Conservation (phyloP, 2,797 vertebrate genomes). For the Liparis tanakae region DNA sequence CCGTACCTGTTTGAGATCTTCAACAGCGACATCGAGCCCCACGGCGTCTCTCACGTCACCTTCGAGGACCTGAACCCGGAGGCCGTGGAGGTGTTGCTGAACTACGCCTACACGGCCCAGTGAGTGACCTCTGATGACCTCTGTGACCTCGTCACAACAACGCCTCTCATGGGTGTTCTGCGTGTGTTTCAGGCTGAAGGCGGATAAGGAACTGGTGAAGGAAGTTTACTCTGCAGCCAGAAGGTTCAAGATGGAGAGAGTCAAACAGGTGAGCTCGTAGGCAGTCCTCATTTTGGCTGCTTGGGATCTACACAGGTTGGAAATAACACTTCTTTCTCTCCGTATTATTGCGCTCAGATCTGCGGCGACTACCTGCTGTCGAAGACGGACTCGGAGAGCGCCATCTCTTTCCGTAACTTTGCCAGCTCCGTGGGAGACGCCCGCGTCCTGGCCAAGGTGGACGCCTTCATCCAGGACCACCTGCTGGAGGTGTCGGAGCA, state of each 20-base stretch:
- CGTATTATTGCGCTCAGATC: constrained; percentile 80
- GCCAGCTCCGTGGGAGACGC: constrained; percentile 93
- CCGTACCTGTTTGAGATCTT: constrained; percentile 99
- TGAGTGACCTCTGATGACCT: constrained; percentile 76
- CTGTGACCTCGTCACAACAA: neutral
- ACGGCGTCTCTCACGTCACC: constrained; percentile 94
- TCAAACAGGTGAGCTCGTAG: constrained; percentile 85
- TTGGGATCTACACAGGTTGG: neutral
- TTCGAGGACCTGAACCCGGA: constrained; percentile 97
- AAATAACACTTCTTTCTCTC: accelerated
- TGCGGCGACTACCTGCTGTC: constrained; percentile 98
- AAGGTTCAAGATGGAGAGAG: constrained; percentile 97
- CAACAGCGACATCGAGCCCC: constrained; percentile 93
- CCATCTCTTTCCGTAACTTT: constrained; percentile 96
- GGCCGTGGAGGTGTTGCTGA: constrained; percentile 96
- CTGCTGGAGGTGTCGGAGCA: constrained; percentile 95
- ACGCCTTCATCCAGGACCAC: constrained; percentile 95
- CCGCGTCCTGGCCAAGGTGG: constrained; percentile 92
- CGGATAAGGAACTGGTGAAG: constrained; percentile 96
- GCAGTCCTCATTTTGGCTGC: too few relatives aligned
- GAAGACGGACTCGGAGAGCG: constrained; percentile 92
- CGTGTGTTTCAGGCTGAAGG: constrained; percentile 88
- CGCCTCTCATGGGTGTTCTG: neutral
- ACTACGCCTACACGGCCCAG: constrained; percentile 99
- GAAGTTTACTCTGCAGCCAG: constrained; percentile 98